Evolutionary conservation across 2,888 invertebrate species (phyloP).

Genomic region (Morpho helenor): DNA sequence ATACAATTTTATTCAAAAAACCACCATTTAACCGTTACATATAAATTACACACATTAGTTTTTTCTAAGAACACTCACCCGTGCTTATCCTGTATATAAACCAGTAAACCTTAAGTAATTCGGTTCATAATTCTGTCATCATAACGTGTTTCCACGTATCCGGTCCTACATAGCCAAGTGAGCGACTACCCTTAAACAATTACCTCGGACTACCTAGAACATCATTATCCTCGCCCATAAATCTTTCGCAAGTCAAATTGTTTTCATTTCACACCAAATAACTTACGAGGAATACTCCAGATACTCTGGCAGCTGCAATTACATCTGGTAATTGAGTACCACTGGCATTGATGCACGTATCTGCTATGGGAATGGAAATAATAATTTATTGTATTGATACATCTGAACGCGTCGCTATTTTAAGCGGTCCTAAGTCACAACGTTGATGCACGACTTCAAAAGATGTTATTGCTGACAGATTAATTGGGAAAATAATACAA

Average conservation of each 20-base stretch:
- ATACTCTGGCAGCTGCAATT: slow-evolving; percentile 43
- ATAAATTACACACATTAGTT: too few species aligned
- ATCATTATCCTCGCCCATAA: slow-evolving; percentile 57
- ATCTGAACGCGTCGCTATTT: neutral
- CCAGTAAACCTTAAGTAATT: too few species aligned
- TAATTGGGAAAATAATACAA: too few species aligned
- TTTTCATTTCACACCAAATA: slow-evolving; percentile 73
- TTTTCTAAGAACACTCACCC: too few species aligned
- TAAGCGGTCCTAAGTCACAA: too few species aligned
- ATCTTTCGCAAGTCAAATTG: slow-evolving; percentile 62
- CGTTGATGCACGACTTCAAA: too few species aligned
- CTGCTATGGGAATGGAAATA: slow-evolving; percentile 28
- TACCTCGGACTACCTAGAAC: slow-evolving; percentile 38
- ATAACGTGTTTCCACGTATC: too few species aligned
- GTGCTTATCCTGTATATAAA: too few species aligned
- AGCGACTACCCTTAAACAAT: slow-evolving; percentile 33
- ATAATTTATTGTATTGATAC: slow-evolving; percentile 37
- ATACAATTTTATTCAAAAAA: too few species aligned
- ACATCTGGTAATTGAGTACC: slow-evolving; percentile 47
- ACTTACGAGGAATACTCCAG: slow-evolving; percentile 41
- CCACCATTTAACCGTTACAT: too few species aligned
- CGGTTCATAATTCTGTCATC: too few species aligned
- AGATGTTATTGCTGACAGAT: too few species aligned
- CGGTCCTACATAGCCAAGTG: neutral
- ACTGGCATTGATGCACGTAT: slow-evolving; percentile 21